A percentile compares a stretch with the other conserved stretches of the same genome.
Evolutionary conservation across 2,888 invertebrate genomes (phyloP).

Genomic region (Drosophila algonquin): DNA sequence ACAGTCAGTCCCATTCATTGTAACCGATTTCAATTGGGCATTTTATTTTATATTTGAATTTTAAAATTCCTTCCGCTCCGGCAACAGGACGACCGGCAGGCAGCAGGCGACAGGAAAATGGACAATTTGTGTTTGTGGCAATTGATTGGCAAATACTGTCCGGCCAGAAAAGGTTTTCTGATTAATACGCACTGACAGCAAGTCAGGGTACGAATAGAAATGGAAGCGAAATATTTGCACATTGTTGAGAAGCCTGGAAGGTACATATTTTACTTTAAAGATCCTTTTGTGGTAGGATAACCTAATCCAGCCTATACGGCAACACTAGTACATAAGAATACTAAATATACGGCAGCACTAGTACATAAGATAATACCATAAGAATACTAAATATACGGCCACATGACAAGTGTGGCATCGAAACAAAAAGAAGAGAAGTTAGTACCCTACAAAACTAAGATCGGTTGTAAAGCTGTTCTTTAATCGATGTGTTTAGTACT

Average conservation of each 20-base stretch:
- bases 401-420: too few relatives aligned
- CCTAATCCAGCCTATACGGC: too few relatives aligned
- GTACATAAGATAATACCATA: too few relatives aligned
- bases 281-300: too few relatives aligned
- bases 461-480: background rate
- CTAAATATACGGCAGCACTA: too few relatives aligned
- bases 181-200: constrained; percentile 76
- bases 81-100: constrained; percentile 60
- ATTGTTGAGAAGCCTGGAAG: background rate
- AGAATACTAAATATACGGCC: too few relatives aligned
- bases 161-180: constrained; percentile 71
- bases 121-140: constrained; percentile 83
- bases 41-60: constrained; percentile 82
- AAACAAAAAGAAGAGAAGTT: background rate
- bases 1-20: constrained; percentile 61
- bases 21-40: constrained; percentile 82
- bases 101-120: constrained; percentile 82
- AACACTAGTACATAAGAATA: too few relatives aligned
- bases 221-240: constrained; percentile 1
- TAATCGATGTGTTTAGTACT: background rate
- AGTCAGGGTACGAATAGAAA: constrained; percentile 36
- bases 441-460: background rate
- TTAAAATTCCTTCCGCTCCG: constrained; percentile 81
- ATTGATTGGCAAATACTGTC: constrained; percentile 83
- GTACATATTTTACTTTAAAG: background rate